Conservation (phyloP, 2,888 invertebrate genomes). For the Metacarcinus magister region DNA sequence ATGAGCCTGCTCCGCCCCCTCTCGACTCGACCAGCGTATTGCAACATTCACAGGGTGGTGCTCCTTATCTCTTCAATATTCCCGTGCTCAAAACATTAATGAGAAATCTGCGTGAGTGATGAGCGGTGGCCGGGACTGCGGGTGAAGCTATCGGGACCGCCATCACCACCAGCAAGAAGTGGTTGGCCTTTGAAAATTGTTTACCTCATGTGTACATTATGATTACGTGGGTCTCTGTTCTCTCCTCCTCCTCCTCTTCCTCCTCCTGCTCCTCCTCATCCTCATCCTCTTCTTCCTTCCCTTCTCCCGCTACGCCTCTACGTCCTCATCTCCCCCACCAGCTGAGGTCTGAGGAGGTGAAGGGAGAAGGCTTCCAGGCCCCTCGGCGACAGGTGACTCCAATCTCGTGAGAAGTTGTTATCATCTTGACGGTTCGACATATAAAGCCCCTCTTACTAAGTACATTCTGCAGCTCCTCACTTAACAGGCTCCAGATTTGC, state of each 20-base stretch:
- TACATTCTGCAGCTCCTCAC: not conserved
- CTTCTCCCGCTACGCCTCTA: not conserved
- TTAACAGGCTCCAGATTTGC: not conserved
- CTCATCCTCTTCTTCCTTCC: not conserved
- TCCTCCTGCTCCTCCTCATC: not conserved
- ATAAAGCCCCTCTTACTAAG: not conserved
- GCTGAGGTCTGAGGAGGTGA: not conserved
- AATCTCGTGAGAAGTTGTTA: conserved; percentile 16
- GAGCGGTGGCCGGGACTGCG: not conserved
- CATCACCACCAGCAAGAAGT: conserved; percentile 32
- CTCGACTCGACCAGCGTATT: not conserved
- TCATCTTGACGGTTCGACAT: conserved; percentile 8
- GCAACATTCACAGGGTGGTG: not conserved
- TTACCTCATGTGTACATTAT: conserved; percentile 37
- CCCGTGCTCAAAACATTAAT: conserved; percentile 35
- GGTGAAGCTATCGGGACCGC: not conserved
- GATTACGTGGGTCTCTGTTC: not conserved
- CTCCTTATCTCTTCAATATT: conserved; percentile 41
- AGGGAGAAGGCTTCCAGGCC: not conserved
- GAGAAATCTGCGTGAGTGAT: conserved; percentile 37
- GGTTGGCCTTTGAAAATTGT: conserved; percentile 40
- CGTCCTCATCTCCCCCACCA: not conserved
- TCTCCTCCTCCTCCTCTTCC: not conserved
- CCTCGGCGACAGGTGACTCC: conserved; percentile 34
- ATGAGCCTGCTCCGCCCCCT: conserved; percentile 27